Evolutionary conservation across 2,888 invertebrate genomes (phyloP), one percentile per base, ranked within the genome.

Genomic region (Sphaerophoria taeniata): DNA sequence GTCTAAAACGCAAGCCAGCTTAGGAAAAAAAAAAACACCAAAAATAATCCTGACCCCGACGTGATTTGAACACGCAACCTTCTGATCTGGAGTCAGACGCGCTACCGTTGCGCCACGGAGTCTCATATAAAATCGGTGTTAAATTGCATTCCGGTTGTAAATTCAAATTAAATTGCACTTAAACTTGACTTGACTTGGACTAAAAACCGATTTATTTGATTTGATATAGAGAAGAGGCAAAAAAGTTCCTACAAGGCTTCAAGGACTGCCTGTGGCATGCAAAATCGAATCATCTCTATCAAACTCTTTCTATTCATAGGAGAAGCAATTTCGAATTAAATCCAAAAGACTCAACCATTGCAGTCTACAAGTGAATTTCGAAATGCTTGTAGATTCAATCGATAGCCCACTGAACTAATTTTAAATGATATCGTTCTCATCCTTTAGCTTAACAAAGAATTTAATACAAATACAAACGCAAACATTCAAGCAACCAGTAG

Each of bases 1-100:
- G n/a, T n/a, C n/a, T n/a, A n/a, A n/a, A n/a, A n/a, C n/a, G n/a
- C n/a, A n/a, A n/a, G n/a, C n/a, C n/a, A n/a, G n/a, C n/a, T n/a
- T n/a, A n/a, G n/a, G 39, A 39, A 31, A 60, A 43, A 24, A 24
- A 61, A 45, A 69, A 49, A 51, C 43, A 47, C 33, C 5, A 11
- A 33, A 33, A 43, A 6, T 1, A 2, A 6, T 4, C 82, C n/a
- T 88, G 88, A 89, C 88, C 87, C 89, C 89, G 89, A 88, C 89
- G 89, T 89, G 89, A 89, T 89, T 89, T 88, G 89, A 89, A 89
- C 89, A 89, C 89, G 89, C 88, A 89, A 89, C 89, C 89, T 89
- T 89, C 89, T 89, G 89, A 89, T 88, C 88, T 89, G 87, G 84
- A 84, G 88, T 88, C 89, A 89, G 89, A 89, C 88, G 89, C 89